Conservation (phyloP, 2,113 vertebrate species). For the Sylvia atricapilla region DNA sequence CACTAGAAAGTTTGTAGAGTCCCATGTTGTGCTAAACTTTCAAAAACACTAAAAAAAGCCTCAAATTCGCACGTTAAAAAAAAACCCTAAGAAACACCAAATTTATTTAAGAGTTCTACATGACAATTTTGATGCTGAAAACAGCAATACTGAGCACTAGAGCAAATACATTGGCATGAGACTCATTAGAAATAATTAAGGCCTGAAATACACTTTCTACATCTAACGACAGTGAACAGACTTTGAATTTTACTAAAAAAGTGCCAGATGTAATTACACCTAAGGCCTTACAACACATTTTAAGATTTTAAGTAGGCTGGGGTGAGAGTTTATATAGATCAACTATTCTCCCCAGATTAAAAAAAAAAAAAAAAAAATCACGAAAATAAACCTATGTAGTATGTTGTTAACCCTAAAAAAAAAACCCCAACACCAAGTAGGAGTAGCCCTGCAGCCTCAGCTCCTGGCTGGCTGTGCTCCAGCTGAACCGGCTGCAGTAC, state of each 20-base stretch:
- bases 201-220: neutral
- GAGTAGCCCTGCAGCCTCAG: neutral
- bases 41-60: neutral
- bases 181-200: neutral
- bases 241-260: neutral
- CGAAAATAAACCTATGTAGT: neutral
- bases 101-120: neutral
- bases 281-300: neutral
- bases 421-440: neutral
- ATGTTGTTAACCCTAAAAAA: neutral
- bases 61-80: neutral
- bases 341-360: neutral
- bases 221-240: neutral
- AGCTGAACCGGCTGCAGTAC: rapidly evolving
- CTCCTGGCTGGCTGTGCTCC: neutral
- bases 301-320: neutral
- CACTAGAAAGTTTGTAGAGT: neutral
- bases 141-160: neutral
- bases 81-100: neutral
- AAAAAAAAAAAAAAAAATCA: neutral
- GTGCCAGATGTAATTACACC: neutral
- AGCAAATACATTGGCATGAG: neutral
- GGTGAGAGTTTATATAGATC: neutral
- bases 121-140: neutral
- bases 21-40: neutral